phyloP scores from a whole-genome alignment of 2,113 vertebrate species.

The Ascaphus truei region DNA sequence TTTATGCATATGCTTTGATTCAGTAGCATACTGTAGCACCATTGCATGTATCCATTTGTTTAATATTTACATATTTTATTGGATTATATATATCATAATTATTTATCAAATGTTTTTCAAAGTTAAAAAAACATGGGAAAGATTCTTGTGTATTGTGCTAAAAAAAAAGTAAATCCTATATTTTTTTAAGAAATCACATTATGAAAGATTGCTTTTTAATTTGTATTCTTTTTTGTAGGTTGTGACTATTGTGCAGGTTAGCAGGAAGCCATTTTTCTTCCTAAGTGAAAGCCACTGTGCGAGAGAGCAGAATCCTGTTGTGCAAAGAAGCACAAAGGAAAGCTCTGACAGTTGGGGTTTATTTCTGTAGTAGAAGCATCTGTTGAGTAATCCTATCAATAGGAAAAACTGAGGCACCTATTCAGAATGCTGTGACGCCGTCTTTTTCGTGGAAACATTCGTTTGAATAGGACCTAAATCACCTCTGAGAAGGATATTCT shows the following conservation, averaged over 20 bases:
- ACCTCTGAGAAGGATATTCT: neutral
- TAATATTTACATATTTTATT: too few relatives aligned
- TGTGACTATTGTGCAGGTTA: constrained; percentile 1
- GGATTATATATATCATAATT: too few relatives aligned
- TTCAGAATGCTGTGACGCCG: neutral
- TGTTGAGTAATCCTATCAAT: neutral
- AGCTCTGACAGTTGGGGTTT: constrained; percentile 10
- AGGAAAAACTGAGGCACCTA: neutral
- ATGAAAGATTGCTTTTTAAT: neutral
- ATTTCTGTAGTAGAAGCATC: neutral
- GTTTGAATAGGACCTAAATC: neutral
- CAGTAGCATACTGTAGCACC: too few relatives aligned
- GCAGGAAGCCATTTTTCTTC: constrained; percentile 12
- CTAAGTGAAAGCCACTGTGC: constrained; percentile 10
- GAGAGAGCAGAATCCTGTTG: neutral
- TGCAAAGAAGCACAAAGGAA: constrained; percentile 3
- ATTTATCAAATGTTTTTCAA: too few relatives aligned
- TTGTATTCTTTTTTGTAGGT: neutral
- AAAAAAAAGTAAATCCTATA: too few relatives aligned
- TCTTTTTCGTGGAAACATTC: neutral
- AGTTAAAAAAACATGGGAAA: too few relatives aligned
- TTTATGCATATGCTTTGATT: too few relatives aligned
- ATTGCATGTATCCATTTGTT: too few relatives aligned
- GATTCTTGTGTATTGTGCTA: too few relatives aligned
- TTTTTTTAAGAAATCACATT: too few relatives aligned